Evolutionary conservation across 2,797 vertebrate species (phyloP), one percentile per base, ranked within the genome.

Genomic region (Urosaurus nigricauda): DNA sequence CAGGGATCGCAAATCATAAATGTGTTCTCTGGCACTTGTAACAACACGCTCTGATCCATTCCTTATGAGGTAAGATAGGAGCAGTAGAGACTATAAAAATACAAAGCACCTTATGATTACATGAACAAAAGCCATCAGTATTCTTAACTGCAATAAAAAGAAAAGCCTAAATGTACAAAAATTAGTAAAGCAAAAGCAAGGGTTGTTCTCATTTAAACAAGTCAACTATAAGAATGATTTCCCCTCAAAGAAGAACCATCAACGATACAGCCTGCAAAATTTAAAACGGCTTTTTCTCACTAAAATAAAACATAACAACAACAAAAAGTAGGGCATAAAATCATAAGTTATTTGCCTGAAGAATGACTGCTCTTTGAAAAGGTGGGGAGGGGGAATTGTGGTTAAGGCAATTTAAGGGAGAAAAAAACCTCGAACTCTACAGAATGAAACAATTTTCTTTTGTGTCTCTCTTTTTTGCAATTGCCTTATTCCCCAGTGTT

Each of bases 31-130:
- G 97, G 98, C 93, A 95, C 99, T 99, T 95, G 99, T 99, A 95
- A 99, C 99, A 95, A 99, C 99, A 93, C 99, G 97, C 97, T 99
- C 99, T 91, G 99, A 99, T 95, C 99, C 99, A 90, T 99, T 99
- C 97, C 98, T 98, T 97, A 99, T 98, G 96, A 99, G 97, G 97
- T 99, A 98, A 94, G 98, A 98, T 95, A 99, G 97, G 95, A 99
- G 97, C 90, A 99, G 97, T 96, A 99, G 95, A 51, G 98, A 98
- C 99, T 99, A 97, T 95, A 95, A 93, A 96, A 89, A 95, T 92
- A 96, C 93, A 97, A 97, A 96, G 96, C 95, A 97, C 94, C 93
- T 94, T 95, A 96, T 96, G 94, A 96, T 93, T 96, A 93, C 94
- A 96, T 53, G 86, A 96, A 97, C 94, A 95, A 94, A 96, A 96